Base-by-base conservation (phyloP, 2,797 vertebrate species). In the Manis javanica region DNA sequence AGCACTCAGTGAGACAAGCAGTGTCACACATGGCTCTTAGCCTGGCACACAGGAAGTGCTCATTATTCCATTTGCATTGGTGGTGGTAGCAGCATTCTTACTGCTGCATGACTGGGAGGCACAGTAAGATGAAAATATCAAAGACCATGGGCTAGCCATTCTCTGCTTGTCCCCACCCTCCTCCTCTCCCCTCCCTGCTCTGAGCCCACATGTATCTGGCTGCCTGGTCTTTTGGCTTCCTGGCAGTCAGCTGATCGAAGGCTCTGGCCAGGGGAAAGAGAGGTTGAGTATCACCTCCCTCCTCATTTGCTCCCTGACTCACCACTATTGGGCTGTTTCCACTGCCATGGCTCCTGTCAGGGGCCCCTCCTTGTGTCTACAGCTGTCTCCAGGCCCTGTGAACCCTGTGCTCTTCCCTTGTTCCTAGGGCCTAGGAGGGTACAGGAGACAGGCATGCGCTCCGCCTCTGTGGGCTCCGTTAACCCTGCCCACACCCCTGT, bases 241-340 rank as follows among this genome's bases (percentile, higher is more conserved):
- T 39, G 21, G 24, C 46, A 1, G 15, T 75, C 53, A 68, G 29
- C 12, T 8, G 53, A 7, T 23, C 15, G 15, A 9, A 49, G 2
- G 42, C 37, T 63, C 37, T 18, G 26, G 37, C 10, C 63, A 31
- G 46, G 79, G 24, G 46, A 59, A 53, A 49, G 23, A 82, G 15
- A 19, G 8, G 1, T 18, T 8, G 19, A 1, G 10, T n/a, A 5
- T 42, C 34, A 0, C 18, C 2, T 57, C 9, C 51, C 24, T 31
- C 24, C 11, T 46, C 51, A 12, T 31, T 55, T 46, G 29, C 39
- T n/a, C 51, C 72, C 72, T n/a, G 23, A 19, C 21, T 86, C 63
- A 39, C 29, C 2, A 9, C 9, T 61, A 10, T 34, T 75, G 0
- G 29, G 5, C 46, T 68, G 24, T 49, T 72, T 39, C 66, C 16